Conservation (phyloP, 2,797 vertebrate genomes). For the Falco columbarius region DNA sequence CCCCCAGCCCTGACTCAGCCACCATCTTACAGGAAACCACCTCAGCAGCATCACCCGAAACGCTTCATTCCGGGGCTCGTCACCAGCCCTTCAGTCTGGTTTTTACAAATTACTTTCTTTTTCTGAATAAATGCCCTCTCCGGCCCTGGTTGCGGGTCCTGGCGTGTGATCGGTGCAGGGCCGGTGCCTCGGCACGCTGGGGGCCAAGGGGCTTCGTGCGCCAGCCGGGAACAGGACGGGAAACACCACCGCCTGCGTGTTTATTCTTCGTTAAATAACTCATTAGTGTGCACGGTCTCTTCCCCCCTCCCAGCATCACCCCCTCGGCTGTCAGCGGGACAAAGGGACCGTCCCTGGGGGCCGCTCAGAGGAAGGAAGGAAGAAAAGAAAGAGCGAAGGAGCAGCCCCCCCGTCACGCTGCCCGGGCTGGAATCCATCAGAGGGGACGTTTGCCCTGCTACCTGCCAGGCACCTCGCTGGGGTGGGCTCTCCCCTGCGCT, state of each 20-base stretch:
- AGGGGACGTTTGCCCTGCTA: not conserved
- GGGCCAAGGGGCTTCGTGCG: not conserved
- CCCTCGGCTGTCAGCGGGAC: conserved; percentile 3
- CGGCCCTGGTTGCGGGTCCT: not conserved
- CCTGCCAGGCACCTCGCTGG: not conserved
- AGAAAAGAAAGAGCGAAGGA: not conserved
- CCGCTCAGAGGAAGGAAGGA: not conserved
- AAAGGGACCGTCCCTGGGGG: conserved; percentile 16
- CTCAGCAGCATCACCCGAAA: not conserved
- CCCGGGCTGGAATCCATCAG: not conserved
- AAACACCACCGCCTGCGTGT: not conserved
- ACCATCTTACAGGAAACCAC: not conserved
- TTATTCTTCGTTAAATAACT: conserved; percentile 13
- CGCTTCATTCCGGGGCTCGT: not conserved
- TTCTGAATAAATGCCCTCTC: not conserved
- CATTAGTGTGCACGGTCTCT: not conserved
- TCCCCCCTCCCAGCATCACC: not conserved
- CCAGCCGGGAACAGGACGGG: not conserved
- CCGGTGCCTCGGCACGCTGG: not conserved
- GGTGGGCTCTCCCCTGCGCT: not conserved
- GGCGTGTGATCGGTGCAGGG: not conserved
- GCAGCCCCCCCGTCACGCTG: accelerated
- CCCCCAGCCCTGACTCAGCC: not conserved
- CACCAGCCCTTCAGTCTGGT: not conserved
- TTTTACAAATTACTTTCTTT: conserved; percentile 27